These are phyloP conservation scores for Samia ricini DNA, from an alignment of 1,140 invertebrate genomes.

Conservation along the genomic window DNA sequence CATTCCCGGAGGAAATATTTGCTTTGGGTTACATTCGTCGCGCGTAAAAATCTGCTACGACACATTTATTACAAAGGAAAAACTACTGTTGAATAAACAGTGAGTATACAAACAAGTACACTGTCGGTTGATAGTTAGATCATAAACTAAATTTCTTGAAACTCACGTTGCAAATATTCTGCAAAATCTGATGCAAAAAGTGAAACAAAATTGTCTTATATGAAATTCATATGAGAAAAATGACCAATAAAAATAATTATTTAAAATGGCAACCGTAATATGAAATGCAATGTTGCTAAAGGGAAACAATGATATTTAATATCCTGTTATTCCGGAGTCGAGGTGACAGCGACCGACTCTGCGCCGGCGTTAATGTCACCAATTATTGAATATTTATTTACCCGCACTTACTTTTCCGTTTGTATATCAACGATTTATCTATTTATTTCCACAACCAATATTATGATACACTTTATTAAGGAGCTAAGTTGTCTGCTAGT, in stretches of 20 bases:
- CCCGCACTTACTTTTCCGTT: slow-evolving; percentile 3
- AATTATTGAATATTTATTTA: slow-evolving; percentile 28
- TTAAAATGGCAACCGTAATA: background rate
- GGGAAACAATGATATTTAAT: slow-evolving; percentile 28
- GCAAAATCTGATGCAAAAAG: too few relatives aligned
- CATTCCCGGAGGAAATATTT: slow-evolving; percentile 38
- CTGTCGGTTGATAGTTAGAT: too few relatives aligned
- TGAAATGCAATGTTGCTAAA: background rate
- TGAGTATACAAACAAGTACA: too few relatives aligned
- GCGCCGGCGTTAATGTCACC: slow-evolving; percentile 15
- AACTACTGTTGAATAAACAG: background rate
- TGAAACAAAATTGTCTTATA: too few relatives aligned
- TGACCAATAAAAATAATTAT: too few relatives aligned
- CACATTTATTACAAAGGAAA: slow-evolving; percentile 16
- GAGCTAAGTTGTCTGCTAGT: background rate
- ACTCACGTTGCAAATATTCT: too few relatives aligned
- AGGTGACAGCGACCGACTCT: background rate
- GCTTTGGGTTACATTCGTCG: slow-evolving; percentile 31
- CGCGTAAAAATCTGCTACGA: slow-evolving; percentile 25
- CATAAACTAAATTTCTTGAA: too few relatives aligned
- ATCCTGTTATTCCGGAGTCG: slow-evolving; percentile 23
- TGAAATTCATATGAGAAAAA: too few relatives aligned
- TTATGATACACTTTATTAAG: background rate
- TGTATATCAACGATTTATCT: background rate
- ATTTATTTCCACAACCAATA: slow-evolving; percentile 3